Base-by-base conservation (phyloP, 2,888 invertebrate species). In the Hylaea fasciaria region DNA sequence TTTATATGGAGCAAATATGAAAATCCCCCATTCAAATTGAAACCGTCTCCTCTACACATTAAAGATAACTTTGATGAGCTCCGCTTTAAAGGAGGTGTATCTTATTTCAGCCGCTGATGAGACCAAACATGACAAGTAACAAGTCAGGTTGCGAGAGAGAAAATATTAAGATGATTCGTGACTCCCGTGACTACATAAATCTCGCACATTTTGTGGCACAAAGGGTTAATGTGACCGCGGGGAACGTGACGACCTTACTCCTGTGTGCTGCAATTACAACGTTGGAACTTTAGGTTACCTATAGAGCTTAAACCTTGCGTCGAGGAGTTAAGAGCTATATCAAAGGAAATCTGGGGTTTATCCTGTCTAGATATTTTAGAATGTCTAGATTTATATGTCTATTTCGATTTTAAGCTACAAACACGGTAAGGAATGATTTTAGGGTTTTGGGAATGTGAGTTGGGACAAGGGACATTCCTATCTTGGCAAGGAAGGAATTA, bases 121-220 rank as follows among this genome's bases (percentile, higher is more conserved):
- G 59, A 45, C 39, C 43, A 32, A 59, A 45, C 39, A 53, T 13
- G 46, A 58, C 57, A 52, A 43, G 52, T 35, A 43, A 52, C 57
- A 52, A 45, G 45, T 12, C 9, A 37, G 37, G 47, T 48, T 47
- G 47, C 39, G 53, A 48, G 48, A 29, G 35, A 48, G 37, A 53
- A 53, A 45, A 59, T 59, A 54, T 53, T 43, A 59, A 54, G 53
- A 54, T 54, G 59, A 48, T 28, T 54, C 53, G 59, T 54, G 59
- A 54, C 59, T 37, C 41, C 49, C 48, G 59, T 54, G 59, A 54
- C 59, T 37, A 40, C 43, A 40, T 59, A 59, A 53, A 53, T 53
- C 48, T 49, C n/a, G 10, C 29, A 44, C 49, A n/a, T 59, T 44
- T 53, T 49, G 53, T 49, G 39, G 3, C 44, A 59, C 49, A 54